phyloP scores from a whole-genome alignment of 2,113 vertebrate genomes.

The Jaculus jaculus region DNA sequence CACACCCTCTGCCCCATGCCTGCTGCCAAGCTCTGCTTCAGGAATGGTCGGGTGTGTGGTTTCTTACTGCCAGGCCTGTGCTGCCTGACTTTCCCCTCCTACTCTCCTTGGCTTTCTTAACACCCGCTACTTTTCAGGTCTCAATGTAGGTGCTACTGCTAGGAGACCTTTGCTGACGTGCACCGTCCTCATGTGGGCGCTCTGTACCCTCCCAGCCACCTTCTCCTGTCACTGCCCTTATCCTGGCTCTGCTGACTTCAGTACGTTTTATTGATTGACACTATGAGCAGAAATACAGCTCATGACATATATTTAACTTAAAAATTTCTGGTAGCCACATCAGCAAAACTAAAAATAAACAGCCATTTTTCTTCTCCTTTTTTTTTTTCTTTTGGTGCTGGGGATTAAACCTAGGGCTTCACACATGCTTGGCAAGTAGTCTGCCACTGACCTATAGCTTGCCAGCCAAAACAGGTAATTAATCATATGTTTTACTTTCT shows the following conservation, averaged over 20 bases:
- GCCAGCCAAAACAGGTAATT: not conserved
- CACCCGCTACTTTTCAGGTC: not conserved
- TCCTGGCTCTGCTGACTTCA: not conserved
- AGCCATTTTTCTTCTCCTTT: not conserved
- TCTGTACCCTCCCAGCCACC: not conserved
- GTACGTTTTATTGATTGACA: not conserved
- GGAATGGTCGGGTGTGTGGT: not conserved
- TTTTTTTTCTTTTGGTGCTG: not conserved
- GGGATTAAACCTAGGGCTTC: not conserved
- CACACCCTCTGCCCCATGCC: not conserved
- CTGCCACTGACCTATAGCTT: not conserved
- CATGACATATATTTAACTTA: not conserved
- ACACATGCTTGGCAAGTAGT: not conserved
- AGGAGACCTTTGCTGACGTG: not conserved
- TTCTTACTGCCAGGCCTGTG: not conserved
- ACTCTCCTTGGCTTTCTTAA: not conserved
- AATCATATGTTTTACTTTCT: not conserved
- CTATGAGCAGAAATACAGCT: not conserved
- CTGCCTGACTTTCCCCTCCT: not conserved
- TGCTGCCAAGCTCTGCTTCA: not conserved
- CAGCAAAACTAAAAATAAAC: not conserved
- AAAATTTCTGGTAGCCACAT: not conserved
- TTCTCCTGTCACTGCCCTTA: not conserved
- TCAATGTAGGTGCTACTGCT: not conserved
- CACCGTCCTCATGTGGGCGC: not conserved